Conservation (phyloP, 37 sponge, comb jelly and placozoan species). For the Bolinopsis microptera region DNA sequence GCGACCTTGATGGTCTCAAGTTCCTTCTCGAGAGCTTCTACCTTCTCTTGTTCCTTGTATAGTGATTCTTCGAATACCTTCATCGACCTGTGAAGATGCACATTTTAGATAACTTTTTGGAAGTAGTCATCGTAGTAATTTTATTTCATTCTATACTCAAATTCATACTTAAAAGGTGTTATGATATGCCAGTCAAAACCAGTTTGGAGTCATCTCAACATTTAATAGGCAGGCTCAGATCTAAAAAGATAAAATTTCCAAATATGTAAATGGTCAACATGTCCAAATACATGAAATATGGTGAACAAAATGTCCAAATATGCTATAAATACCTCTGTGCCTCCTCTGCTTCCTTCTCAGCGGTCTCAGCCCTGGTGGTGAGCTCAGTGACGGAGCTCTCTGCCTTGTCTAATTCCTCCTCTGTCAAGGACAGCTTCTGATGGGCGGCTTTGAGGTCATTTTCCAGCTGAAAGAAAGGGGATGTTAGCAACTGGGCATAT, state of each 20-base stretch:
- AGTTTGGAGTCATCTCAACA: too few species aligned
- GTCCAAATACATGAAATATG: too few species aligned
- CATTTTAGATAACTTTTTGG: too few species aligned
- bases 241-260: too few species aligned
- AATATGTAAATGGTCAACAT: too few species aligned
- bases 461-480: background rate
- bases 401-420: slow-evolving; percentile 52
- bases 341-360: slow-evolving; percentile 4
- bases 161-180: too few species aligned
- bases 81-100: background rate
- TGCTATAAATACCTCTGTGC: slow-evolving; percentile 7
- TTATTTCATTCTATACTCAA: too few species aligned
- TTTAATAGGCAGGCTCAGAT: too few species aligned
- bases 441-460: slow-evolving; percentile 47
- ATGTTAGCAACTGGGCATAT: too few species aligned
- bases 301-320: too few species aligned
- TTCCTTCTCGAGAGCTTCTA: background rate
- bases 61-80: slow-evolving; percentile 48
- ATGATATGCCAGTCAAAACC: too few species aligned
- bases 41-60: slow-evolving; percentile 34
- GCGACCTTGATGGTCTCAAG: background rate
- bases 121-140: too few species aligned
- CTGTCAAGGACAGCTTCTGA: slow-evolving; percentile 17
- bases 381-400: slow-evolving; percentile 16
- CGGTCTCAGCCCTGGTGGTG: slow-evolving; percentile 29